These are phyloP conservation scores for Chelonia mydas DNA, from an alignment of 2,797 vertebrate genomes.

Conservation along the genomic window DNA sequence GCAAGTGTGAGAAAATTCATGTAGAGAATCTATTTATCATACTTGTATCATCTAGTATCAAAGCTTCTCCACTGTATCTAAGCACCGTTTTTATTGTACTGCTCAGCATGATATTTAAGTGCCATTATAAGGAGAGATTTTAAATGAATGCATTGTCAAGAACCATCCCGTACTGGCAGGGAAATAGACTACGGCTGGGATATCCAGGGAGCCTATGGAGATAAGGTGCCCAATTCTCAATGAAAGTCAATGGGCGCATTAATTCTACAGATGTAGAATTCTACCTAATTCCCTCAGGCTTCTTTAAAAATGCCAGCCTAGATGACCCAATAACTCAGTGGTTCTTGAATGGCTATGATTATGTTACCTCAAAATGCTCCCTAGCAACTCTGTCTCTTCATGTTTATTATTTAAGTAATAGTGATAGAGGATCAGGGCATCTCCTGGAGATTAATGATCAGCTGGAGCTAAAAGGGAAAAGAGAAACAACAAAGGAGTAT, in stretches of 20 bases:
- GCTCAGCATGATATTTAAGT: neutral
- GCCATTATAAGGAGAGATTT: neutral
- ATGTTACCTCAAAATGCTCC: neutral
- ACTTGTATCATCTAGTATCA: neutral
- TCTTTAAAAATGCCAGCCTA: neutral
- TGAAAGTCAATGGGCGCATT: neutral
- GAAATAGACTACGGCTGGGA: neutral
- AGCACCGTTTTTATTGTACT: neutral
- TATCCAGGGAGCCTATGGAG: neutral
- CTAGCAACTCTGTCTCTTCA: neutral
- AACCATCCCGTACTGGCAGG: neutral
- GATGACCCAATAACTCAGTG: neutral
- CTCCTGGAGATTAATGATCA: neutral
- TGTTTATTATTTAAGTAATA: neutral
- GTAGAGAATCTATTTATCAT: neutral
- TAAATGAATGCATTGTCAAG: neutral
- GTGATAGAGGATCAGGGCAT: neutral
- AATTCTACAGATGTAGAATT: neutral
- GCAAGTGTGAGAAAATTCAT: rapidly evolving
- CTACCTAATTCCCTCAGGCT: neutral
- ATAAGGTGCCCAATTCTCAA: neutral
- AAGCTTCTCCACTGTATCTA: neutral
- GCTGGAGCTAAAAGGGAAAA: constrained; percentile 9
- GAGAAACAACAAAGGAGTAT: neutral
- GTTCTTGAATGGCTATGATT: neutral